Base-by-base conservation (phyloP, 2,797 vertebrate species). In the Emys orbicularis region DNA sequence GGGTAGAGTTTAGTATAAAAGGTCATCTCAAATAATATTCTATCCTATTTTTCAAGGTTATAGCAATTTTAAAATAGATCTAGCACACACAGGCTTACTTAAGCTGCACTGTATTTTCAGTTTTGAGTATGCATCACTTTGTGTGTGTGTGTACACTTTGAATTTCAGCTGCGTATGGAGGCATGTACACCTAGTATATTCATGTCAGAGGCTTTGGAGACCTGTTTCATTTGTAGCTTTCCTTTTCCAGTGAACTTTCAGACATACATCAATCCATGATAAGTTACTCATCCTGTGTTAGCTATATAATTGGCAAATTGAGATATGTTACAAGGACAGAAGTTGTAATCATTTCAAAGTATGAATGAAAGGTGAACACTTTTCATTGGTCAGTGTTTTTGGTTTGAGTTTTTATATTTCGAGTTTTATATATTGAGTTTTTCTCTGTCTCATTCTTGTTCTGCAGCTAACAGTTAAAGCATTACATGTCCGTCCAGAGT, bases 401-500 rank as follows among this genome's bases (percentile, higher is more conserved):
- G 92, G 12, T 52, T 54, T 27, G 29, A 13, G 61, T 83, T 76
- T 57, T 12, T 52, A 23, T 74, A 65, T n/a, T 72, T 6, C 31
- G 15, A 50, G 13, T 50, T 50, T 50, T 50, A 50, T 50, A 50
- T 77, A 68, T 29, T 1, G 76, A 27, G 5, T 57, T 83, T 61
- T 6, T 86, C 12, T 12, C 83, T 65, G 21, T 87, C 41, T 59
- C 44, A 21, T 12, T 95, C 11, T 5, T 94, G 84, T 95, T 53
- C 93, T 92, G 76, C 88, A 99, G 99, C 91, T 99, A 97, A 99
- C 99, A 19, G 97, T 99, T 77, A 99, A 99, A 98, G 99, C 99
- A 0, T 96, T 99, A 56, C 99, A 99, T n/a, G 98, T 99, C 95
- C 99, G 99, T 96, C 99, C 99, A 0, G 99, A 99, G 97, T 99